These are phyloP conservation scores for Silurus lanzhouensis DNA, from an alignment of 2,797 vertebrate species.

Conservation along the genomic window DNA sequence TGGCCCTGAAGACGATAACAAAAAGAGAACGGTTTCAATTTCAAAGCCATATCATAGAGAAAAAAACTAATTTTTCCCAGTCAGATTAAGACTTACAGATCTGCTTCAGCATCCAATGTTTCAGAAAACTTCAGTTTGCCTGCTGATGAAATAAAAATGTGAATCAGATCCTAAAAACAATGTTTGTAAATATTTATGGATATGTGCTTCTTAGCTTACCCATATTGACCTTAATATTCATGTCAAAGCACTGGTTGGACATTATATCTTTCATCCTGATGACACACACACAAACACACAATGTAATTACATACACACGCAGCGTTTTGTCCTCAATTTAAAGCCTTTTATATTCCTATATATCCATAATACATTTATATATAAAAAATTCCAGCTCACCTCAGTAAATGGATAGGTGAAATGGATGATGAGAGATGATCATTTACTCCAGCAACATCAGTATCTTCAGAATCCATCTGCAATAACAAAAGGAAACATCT, in stretches of 20 bases:
- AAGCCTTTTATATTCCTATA: background rate
- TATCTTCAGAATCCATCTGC: slow-evolving; percentile 42
- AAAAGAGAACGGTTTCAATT: background rate
- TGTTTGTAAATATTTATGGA: background rate
- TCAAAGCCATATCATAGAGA: background rate
- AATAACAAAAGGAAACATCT: background rate
- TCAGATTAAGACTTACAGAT: slow-evolving; percentile 67
- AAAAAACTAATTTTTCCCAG: background rate
- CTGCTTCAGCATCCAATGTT: slow-evolving; percentile 65
- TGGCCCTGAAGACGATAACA: slow-evolving; percentile 62
- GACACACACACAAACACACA: slow-evolving; percentile 21
- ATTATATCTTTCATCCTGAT: slow-evolving; percentile 76
- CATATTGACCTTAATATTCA: slow-evolving; percentile 70
- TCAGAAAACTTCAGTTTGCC: slow-evolving; percentile 67
- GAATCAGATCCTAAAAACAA: background rate
- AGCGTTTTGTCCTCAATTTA: background rate
- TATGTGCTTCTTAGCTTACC: slow-evolving; percentile 59
- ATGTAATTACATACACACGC: background rate
- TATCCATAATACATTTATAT: background rate
- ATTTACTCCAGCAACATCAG: background rate
- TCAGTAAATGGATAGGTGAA: slow-evolving; percentile 42
- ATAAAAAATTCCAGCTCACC: slow-evolving; percentile 22
- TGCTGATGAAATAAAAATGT: slow-evolving; percentile 46
- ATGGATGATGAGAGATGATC: slow-evolving; percentile 18
- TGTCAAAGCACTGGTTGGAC: slow-evolving; percentile 79